Conservation (phyloP, 2,113 vertebrate genomes). For the Patagioenas fasciata region DNA sequence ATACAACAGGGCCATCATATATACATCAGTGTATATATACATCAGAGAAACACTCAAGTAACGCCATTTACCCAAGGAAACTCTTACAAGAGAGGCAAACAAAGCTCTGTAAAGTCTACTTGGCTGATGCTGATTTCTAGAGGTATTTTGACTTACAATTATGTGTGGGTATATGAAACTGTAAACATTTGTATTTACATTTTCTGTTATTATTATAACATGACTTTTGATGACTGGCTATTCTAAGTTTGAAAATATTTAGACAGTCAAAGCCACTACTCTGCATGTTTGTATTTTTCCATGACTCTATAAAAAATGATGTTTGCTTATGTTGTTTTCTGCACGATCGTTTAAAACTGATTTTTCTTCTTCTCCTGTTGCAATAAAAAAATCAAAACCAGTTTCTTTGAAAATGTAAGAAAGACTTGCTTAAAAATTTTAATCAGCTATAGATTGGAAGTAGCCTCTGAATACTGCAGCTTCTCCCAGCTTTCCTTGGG, state of each 20-base stretch:
- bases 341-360: neutral
- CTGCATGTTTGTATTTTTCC: neutral
- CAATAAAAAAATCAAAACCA: neutral
- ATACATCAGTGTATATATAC: neutral
- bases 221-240: neutral
- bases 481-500: neutral
- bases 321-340: neutral
- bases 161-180: neutral
- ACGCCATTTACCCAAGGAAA: neutral
- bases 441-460: neutral
- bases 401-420: neutral
- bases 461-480: neutral
- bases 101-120: neutral
- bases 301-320: neutral
- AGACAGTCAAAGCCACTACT: neutral
- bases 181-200: constrained; percentile 46
- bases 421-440: neutral
- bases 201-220: constrained; percentile 10
- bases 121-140: neutral
- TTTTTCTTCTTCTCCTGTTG: neutral
- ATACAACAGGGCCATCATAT: neutral
- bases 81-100: neutral
- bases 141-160: neutral
- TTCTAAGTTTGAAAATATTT: constrained; percentile 34
- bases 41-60: neutral